Evolutionary conservation across 92 coral and sea anemone genomes (phyloP).

Genomic region (Porites lobata): DNA sequence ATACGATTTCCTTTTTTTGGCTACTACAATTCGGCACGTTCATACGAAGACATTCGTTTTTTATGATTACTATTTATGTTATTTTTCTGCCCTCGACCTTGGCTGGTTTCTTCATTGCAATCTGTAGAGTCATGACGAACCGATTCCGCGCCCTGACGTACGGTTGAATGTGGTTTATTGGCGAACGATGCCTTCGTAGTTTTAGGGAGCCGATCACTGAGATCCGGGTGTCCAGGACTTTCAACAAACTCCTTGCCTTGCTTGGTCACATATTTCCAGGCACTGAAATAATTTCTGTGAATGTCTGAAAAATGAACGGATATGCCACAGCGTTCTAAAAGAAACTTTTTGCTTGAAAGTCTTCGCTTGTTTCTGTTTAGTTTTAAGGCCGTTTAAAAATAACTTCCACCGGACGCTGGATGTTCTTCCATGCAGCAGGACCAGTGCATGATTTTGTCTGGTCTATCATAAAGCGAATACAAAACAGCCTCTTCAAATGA

Average conservation of each 20-base stretch:
- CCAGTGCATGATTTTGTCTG: constrained; percentile 53
- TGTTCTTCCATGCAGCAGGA: constrained; percentile 58
- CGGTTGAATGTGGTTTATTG: not conserved
- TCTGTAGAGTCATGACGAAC: too few relatives aligned
- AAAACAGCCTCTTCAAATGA: constrained; percentile 35
- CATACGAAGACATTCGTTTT: constrained; percentile 37
- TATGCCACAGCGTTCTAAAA: constrained; percentile 12
- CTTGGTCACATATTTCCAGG: constrained; percentile 68
- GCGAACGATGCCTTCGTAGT: too few relatives aligned
- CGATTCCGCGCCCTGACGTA: too few relatives aligned
- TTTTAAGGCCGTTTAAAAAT: constrained; percentile 51
- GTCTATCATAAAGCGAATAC: constrained; percentile 28
- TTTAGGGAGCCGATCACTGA: not conserved
- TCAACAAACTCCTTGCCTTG: constrained; percentile 37
- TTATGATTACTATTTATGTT: not conserved
- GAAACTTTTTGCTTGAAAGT: not conserved
- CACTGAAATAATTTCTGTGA: constrained; percentile 66
- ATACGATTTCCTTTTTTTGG: not conserved
- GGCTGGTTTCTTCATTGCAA: not conserved
- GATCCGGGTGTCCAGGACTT: constrained; percentile 65
- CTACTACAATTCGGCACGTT: constrained; percentile 38
- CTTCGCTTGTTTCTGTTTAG: constrained; percentile 29
- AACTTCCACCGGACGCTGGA: constrained; percentile 21
- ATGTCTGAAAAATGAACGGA: constrained; percentile 52
- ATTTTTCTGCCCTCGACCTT: not conserved